Conservation (phyloP, 2,888 invertebrate species). For the Augiades crinisus region DNA sequence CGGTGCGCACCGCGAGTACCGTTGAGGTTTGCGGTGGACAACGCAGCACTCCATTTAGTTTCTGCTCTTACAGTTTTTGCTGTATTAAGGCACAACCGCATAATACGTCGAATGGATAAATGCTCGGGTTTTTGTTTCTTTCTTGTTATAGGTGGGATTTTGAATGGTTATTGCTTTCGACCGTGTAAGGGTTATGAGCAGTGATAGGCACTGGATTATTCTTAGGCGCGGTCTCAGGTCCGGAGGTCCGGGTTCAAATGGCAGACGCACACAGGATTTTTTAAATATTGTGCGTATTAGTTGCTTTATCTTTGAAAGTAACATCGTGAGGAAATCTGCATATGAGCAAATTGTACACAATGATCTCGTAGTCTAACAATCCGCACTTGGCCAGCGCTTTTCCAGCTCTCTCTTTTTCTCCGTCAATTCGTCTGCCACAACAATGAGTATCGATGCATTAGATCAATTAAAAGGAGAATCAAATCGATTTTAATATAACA, state of each 20-base stretch:
- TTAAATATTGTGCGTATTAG: too few species aligned
- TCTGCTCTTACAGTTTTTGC: constrained; percentile 3
- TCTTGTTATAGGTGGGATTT: neutral
- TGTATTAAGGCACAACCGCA: constrained; percentile 21
- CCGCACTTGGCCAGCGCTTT: too few species aligned
- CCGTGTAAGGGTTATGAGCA: neutral
- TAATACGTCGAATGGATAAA: neutral
- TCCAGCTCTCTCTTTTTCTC: too few species aligned
- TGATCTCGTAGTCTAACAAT: too few species aligned
- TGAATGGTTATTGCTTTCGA: neutral
- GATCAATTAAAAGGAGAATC: neutral
- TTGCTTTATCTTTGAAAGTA: too few species aligned
- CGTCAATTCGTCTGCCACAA: neutral
- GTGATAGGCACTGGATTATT: neutral
- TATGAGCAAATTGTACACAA: too few species aligned
- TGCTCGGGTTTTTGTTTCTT: neutral
- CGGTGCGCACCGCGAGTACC: neutral
- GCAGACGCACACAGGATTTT: too few species aligned
- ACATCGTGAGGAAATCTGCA: too few species aligned
- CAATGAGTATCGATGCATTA: too few species aligned
- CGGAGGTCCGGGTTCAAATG: too few species aligned
- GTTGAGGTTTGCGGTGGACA: constrained; percentile 10
- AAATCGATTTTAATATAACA: neutral
- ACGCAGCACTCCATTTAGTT: neutral
- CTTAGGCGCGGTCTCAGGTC: too few species aligned